Evolutionary conservation across 2,888 invertebrate genomes (phyloP), one percentile per base, ranked within the genome.

Genomic region (Polyommatus icarus): DNA sequence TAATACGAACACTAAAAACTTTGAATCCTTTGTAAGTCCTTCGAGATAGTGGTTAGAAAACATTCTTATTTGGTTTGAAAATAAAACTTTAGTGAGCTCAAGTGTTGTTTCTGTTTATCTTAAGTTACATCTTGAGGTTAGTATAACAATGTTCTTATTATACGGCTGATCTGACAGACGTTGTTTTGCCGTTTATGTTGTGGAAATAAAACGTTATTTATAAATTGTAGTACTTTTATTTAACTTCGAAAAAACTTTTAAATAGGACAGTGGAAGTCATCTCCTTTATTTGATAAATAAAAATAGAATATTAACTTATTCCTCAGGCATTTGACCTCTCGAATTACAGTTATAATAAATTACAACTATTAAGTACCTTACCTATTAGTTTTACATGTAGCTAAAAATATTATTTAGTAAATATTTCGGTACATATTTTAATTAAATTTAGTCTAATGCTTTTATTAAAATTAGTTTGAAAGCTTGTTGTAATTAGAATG

Each of bases 1-100:
- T 67, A 29, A 67, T 67, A 29, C 67, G 67, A 67, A 67, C 67
- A 15, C 67, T 67, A 67, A 67, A 67, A 67, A 61, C 24, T 67
- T 67, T 3, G 29, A 32, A 32, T 67, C 67, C 67, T 67, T 67
- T 67, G 67, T 67, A 15, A 15, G 67, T 67, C 67, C 67, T 67
- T 67, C 15, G 32, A 29, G 67, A 67, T 67, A 67, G 67, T 61
- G 61, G 61, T 15, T 32, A 15, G 29, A 67, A 67, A 67, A 67
- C 61, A 29, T 24, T 59, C 24, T 67, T 61, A 61, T 61, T 61
- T 20, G 61, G 67, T 67, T 67, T 32, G 12, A 67, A 67, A 67
- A 67, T 67, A 67, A 67, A 32, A 67, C 67, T 67, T 67, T 32
- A 32, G 29, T 29, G 18, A 29, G 12, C 67, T 32, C 67, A 32